Conservation (phyloP, 2,113 vertebrate genomes). For the Cyanoliseus patagonus region DNA sequence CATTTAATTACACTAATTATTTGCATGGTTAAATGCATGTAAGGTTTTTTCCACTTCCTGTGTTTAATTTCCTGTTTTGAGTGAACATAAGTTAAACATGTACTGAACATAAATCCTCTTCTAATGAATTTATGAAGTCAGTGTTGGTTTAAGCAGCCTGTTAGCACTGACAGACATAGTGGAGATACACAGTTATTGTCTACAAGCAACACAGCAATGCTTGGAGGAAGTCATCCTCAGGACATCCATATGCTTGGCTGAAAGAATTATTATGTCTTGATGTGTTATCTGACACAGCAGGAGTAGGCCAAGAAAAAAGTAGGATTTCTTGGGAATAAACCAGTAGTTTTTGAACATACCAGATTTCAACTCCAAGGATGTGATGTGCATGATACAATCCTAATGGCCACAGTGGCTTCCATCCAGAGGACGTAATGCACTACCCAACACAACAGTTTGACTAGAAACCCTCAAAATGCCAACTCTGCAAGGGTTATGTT, state of each 20-base stretch:
- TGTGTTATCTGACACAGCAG: background rate
- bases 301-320: background rate
- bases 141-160: background rate
- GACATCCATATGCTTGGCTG: background rate
- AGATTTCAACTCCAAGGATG: background rate
- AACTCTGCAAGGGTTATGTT: background rate
- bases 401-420: background rate
- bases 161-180: background rate
- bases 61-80: background rate
- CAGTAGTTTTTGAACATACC: rapidly evolving
- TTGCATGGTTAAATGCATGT: background rate
- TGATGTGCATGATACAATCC: rapidly evolving
- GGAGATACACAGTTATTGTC: background rate
- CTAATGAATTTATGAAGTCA: background rate
- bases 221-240: background rate
- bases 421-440: background rate
- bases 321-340: background rate
- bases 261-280: background rate
- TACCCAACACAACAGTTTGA: too few relatives aligned
- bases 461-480: background rate
- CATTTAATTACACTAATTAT: background rate
- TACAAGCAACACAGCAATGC: background rate
- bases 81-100: background rate
- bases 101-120: background rate
- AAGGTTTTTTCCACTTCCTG: background rate